phyloP scores from a whole-genome alignment of 2,113 vertebrate genomes.

The Egretta garzetta region DNA sequence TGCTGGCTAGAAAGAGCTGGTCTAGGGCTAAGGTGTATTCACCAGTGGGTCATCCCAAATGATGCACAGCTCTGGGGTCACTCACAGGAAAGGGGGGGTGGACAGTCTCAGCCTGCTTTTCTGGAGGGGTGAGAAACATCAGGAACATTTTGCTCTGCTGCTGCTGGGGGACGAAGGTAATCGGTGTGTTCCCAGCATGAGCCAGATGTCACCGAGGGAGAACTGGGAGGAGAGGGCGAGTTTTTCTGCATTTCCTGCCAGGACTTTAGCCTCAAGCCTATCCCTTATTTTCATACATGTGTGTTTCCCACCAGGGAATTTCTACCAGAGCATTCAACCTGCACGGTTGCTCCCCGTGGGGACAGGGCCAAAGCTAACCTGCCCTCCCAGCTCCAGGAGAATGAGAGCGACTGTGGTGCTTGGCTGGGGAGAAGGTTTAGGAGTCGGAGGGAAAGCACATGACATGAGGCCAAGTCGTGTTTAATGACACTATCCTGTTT shows the following conservation, averaged over 20 bases:
- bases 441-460: not conserved
- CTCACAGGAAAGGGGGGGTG: not conserved
- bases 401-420: not conserved
- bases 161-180: not conserved
- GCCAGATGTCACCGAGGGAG: not conserved
- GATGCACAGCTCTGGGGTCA: not conserved
- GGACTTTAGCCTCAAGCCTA: not conserved
- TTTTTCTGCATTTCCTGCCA: slow-evolving; percentile 27
- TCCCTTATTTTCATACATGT: slow-evolving; percentile 6
- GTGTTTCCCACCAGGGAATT: not conserved
- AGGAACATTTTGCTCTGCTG: not conserved
- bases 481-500: not conserved
- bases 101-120: not conserved
- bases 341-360: accelerated
- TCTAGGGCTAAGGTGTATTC: not conserved
- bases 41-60: not conserved
- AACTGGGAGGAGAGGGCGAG: not conserved
- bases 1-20: not conserved
- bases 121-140: not conserved
- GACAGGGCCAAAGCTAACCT: not conserved
- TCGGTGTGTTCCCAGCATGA: not conserved
- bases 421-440: not conserved
- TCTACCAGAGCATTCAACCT: not conserved
- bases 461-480: not conserved
- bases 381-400: not conserved